These are phyloP conservation scores for Paraescarpia echinospica DNA, from an alignment of 1,140 invertebrate species.

Conservation along the genomic window DNA sequence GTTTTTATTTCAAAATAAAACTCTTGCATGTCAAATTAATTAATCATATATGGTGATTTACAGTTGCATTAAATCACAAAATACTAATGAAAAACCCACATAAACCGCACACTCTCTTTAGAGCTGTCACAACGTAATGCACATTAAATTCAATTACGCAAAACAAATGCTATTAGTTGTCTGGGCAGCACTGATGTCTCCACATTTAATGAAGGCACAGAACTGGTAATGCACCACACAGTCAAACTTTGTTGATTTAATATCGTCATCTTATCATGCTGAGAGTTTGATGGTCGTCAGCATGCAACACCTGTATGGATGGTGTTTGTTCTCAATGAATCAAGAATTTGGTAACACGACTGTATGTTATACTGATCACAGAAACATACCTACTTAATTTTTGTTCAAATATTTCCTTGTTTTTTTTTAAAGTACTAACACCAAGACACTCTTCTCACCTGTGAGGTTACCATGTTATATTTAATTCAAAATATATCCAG, in stretches of 20 bases:
- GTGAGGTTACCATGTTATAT: neutral
- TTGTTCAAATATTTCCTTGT: neutral
- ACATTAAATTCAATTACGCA: neutral
- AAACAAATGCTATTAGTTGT: neutral
- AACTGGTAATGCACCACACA: neutral
- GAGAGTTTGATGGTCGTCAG: neutral
- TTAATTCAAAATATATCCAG: neutral
- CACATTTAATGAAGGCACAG: neutral
- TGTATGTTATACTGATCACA: neutral
- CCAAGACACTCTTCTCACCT: neutral
- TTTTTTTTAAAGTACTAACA: neutral
- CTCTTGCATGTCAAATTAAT: neutral
- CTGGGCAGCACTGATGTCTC: neutral
- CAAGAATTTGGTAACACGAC: neutral
- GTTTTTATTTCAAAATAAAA: neutral
- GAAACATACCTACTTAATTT: neutral
- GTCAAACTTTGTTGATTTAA: neutral
- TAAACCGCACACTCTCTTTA: neutral
- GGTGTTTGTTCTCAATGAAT: neutral
- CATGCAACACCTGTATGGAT: neutral
- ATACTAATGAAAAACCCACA: neutral
- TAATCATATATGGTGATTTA: neutral
- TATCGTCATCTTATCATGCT: neutral
- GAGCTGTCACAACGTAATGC: neutral
- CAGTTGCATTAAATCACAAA: neutral